Evolutionary conservation across 2,888 invertebrate genomes (phyloP), one percentile per base, ranked within the genome.

Genomic region (Melinaea marsaeus): DNA sequence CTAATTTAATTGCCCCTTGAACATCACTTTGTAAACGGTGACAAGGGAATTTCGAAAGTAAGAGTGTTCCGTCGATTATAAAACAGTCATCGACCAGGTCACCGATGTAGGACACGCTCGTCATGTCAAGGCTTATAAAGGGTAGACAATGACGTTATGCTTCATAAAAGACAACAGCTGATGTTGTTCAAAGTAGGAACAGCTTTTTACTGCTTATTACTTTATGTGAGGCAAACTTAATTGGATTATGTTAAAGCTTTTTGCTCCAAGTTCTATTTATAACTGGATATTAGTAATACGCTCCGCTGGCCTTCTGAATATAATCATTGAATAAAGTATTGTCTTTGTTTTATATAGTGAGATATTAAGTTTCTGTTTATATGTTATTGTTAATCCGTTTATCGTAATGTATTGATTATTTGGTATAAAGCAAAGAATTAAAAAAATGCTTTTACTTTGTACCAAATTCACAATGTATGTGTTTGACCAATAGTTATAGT

Each of bases 61-160:
- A 42, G 11, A 51, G 32, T 51, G 51, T 22, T 51, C 32, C 51
- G 51, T 11, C 51, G 51, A 51, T 51, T 51, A 51, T 51, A 51
- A 51, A 51, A 7, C 32, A 51, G 51, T 51, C 22, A 51, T 11
- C 51, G 51, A 32, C 51, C 32, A 51, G 51, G 51, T 51, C 51
- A 51, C 32, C 32, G 32, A 51, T 51, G 51, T 51, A 51, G 51
- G 51, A 32, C 51, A 51, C 9, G 22, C 51, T 32, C 32, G 32
- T 51, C 51, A 32, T 51, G 51, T 51, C 51, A 51, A 51, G 51
- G 51, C 51, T 51, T 51, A 32, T 51, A 9, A 51, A 32, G 51
- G 51, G 51, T 51, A 32, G 51, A 51, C 51, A 51, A 51, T 51
- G 51, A 51, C 51, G 51, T n/a, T 51, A 51, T 32, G 51, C 51